Conservation (phyloP, 2,113 vertebrate species). For the Eulemur macaco region DNA sequence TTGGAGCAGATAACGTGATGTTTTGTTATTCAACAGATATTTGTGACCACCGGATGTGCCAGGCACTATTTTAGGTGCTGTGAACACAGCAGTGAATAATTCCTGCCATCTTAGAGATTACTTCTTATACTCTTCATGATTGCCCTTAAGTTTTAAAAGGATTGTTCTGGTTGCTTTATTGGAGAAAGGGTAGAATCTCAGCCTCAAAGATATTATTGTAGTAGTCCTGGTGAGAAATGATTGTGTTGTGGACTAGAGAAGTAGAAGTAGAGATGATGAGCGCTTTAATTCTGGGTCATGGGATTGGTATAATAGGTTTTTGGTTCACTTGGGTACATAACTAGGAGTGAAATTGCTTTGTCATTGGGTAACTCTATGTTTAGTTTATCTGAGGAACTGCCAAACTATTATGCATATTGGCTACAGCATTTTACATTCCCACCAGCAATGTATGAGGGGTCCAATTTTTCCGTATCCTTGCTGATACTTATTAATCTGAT, state of each 20-base stretch:
- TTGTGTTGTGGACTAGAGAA: not conserved
- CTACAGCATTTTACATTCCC: too few species aligned
- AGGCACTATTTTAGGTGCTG: not conserved
- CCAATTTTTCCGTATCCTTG: too few species aligned
- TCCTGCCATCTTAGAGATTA: not conserved
- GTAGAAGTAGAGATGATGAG: not conserved
- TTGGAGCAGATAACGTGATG: not conserved
- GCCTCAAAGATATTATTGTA: too few species aligned
- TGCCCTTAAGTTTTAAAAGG: not conserved
- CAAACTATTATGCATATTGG: too few species aligned
- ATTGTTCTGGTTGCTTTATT: not conserved
- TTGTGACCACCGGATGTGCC: not conserved
- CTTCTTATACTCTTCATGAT: not conserved
- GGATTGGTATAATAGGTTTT: not conserved
- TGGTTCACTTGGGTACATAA: too few species aligned
- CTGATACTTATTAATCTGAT: too few species aligned
- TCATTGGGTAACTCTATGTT: too few species aligned
- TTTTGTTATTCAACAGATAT: not conserved
- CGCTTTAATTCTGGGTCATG: not conserved
- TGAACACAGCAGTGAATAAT: not conserved
- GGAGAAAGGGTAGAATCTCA: not conserved
- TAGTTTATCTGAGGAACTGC: too few species aligned
- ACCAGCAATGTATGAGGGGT: too few species aligned
- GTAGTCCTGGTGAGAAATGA: not conserved
- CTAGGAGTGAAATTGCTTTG: too few species aligned